Evolutionary conservation across 2,113 vertebrate genomes (phyloP).

Genomic region (Anhinga anhinga): DNA sequence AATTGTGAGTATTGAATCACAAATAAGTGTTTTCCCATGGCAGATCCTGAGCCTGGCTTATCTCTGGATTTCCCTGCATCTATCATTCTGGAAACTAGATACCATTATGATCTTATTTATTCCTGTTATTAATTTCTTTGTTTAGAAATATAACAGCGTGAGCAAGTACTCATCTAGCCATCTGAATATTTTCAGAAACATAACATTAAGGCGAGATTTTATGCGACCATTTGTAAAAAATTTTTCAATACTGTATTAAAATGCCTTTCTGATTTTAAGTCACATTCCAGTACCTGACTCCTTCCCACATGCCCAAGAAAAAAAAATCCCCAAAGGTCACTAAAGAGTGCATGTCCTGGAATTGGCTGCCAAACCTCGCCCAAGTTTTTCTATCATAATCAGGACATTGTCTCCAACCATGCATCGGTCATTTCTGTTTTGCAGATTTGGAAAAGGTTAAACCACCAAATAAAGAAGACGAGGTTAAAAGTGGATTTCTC

Average conservation of each 20-base stretch:
- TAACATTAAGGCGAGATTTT: background rate
- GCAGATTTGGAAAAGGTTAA: slow-evolving; percentile 39
- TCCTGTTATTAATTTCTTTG: background rate
- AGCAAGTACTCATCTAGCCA: background rate
- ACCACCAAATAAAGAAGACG: background rate
- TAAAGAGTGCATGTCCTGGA: background rate
- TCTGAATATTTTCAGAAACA: background rate
- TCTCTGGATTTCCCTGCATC: background rate
- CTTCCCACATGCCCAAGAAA: background rate
- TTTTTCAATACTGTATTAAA: background rate
- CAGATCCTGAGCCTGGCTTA: background rate
- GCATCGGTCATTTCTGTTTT: background rate
- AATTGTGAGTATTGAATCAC: background rate
- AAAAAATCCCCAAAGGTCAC: background rate
- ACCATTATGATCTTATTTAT: background rate
- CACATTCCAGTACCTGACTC: background rate
- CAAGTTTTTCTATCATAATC: slow-evolving; percentile 37
- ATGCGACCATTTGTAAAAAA: background rate
- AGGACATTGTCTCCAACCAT: slow-evolving; percentile 6
- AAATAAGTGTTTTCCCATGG: background rate
- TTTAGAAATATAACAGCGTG: background rate
- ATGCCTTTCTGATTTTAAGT: background rate
- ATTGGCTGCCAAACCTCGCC: background rate
- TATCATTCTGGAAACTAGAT: background rate
- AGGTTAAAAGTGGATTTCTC: slow-evolving; percentile 33